Conservation (phyloP, 2,888 invertebrate genomes). For the Gymnosoma rotundatum region DNA sequence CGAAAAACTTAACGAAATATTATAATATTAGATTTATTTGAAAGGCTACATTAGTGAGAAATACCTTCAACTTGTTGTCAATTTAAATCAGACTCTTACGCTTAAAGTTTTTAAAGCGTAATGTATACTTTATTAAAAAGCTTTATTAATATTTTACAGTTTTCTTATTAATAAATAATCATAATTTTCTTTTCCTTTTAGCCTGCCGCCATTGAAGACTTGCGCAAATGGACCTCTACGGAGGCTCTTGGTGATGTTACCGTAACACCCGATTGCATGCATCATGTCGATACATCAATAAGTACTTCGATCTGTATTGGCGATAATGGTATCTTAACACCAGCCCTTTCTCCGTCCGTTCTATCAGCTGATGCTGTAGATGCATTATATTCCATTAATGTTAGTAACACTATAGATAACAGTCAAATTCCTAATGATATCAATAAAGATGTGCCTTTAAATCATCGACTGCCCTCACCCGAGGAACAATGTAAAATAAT, state of each 20-base stretch:
- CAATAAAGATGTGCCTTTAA: conserved; percentile 85
- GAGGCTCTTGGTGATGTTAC: conserved; percentile 89
- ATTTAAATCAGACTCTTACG: no score
- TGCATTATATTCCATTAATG: conserved; percentile 79
- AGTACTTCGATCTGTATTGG: conserved; percentile 81
- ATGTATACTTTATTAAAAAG: no score
- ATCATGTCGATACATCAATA: conserved; percentile 84
- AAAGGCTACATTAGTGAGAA: no score
- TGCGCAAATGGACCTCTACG: conserved; percentile 91
- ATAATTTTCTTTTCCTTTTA: conserved; percentile 77
- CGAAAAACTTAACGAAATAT: no score
- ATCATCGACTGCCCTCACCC: conserved; percentile 93
- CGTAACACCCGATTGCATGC: conserved; percentile 89
- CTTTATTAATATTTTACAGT: no score
- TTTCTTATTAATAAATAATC: no score
- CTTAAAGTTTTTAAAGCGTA: no score
- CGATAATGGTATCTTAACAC: conserved; percentile 80
- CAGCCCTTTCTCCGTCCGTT: conserved; percentile 82
- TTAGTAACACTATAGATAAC: conserved; percentile 78
- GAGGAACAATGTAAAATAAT: conserved; percentile 93
- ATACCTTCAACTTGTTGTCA: no score
- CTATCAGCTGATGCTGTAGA: conserved; percentile 81
- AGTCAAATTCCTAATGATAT: conserved; percentile 80
- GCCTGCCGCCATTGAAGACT: conserved; percentile 91
- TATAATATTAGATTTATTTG: no score